A percentile compares a stretch with the other conserved stretches of the same genome.
phyloP scores from a whole-genome alignment of 2,113 vertebrate species.

The Clarias batrachus region DNA sequence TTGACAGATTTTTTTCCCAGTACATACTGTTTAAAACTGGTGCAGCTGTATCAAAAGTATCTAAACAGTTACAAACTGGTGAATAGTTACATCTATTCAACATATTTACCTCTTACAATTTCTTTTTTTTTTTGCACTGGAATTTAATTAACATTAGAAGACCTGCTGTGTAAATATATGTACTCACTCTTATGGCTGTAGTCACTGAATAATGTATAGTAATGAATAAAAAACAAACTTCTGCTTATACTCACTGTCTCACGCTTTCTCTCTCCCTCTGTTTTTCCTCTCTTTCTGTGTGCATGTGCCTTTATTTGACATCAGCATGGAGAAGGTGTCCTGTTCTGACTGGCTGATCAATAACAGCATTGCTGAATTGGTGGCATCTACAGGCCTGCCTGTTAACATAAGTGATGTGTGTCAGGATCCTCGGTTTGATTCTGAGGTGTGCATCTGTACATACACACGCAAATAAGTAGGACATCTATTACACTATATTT shows the following conservation, averaged over 20 bases:
- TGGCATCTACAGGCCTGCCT: constrained; percentile 78
- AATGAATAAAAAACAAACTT: background rate
- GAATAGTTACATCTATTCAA: background rate
- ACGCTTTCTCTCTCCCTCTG: background rate
- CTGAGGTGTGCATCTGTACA: constrained; percentile 66
- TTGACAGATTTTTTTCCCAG: background rate
- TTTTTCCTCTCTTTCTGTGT: constrained; percentile 26
- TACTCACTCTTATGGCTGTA: background rate
- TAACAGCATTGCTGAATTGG: constrained; percentile 80
- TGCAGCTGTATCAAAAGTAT: background rate
- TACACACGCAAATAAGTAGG: background rate
- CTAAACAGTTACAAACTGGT: background rate
- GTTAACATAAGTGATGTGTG: constrained; percentile 81
- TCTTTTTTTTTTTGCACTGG: background rate
- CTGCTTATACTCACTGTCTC: background rate
- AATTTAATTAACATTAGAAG: background rate
- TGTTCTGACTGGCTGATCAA: constrained; percentile 81
- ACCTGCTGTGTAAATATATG: background rate
- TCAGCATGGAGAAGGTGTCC: constrained; percentile 78
- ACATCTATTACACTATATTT: background rate
- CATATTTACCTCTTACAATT: background rate
- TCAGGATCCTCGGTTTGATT: constrained; percentile 81
- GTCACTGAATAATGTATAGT: background rate
- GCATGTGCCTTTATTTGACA: constrained; percentile 44
- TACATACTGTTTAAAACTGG: background rate